Evolutionary conservation across 2,888 invertebrate species (phyloP).

Genomic region (Drosophila prolongata): DNA sequence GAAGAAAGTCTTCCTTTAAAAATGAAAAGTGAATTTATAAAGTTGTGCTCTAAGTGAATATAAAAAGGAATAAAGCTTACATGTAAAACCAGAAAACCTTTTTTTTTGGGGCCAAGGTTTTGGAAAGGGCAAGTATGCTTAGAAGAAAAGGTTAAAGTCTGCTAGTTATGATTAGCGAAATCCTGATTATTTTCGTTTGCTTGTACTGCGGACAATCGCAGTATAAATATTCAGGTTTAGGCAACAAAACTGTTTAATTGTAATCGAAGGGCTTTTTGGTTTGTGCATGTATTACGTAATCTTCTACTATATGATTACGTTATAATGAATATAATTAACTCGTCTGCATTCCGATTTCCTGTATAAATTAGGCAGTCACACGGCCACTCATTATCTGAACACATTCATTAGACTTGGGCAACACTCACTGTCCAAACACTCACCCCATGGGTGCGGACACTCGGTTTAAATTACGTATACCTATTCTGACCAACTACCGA

Average conservation of each 20-base stretch:
- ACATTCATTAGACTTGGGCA: not conserved
- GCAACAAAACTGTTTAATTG: not conserved
- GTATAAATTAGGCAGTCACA: slow-evolving; percentile 3
- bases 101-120: too few relatives aligned
- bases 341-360: slow-evolving; percentile 7
- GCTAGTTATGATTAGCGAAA: not conserved
- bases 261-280: not conserved
- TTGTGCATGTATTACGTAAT: too few relatives aligned
- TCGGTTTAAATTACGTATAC: slow-evolving; percentile 16
- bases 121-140: not conserved
- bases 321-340: not conserved
- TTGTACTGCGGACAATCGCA: too few relatives aligned
- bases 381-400: slow-evolving; percentile 6
- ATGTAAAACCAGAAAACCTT: too few relatives aligned
- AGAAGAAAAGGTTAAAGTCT: not conserved
- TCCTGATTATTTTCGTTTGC: too few relatives aligned
- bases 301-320: not conserved
- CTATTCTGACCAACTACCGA: slow-evolving; percentile 38
- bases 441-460: slow-evolving; percentile 2
- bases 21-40: not conserved
- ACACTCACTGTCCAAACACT: not conserved
- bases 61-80: too few relatives aligned
- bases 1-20: too few relatives aligned
- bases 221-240: too few relatives aligned
- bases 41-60: too few relatives aligned